Evolutionary conservation across 1,140 invertebrate genomes (phyloP).

Genomic region (Halyomorpha halys): DNA sequence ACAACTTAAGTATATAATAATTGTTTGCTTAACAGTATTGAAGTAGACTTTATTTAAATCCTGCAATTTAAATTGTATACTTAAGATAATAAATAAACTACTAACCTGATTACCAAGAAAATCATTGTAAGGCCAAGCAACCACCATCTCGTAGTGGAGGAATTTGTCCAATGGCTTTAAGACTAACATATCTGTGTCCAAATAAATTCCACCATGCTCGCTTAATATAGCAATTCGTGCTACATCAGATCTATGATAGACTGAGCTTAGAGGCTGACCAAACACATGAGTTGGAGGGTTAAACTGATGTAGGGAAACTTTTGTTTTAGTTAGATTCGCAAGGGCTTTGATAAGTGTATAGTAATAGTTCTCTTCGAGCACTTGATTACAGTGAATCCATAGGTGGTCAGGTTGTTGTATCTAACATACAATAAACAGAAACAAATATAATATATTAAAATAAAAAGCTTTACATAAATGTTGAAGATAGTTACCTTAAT

Average conservation of each 20-base stretch:
- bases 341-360: constrained; percentile 29
- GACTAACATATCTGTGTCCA: constrained; percentile 38
- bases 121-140: constrained; percentile 36
- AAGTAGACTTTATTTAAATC: no score
- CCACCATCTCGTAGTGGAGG: constrained; percentile 35
- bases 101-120: constrained; percentile 34
- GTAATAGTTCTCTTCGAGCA: constrained; percentile 30
- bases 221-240: constrained; percentile 35
- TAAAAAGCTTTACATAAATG: not conserved
- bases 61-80: no score
- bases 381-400: constrained; percentile 31
- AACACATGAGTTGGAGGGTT: constrained; percentile 32
- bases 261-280: constrained; percentile 33
- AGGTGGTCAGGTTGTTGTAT: constrained; percentile 31
- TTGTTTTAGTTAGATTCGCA: constrained; percentile 21
- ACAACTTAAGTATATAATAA: no score
- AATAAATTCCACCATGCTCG: constrained; percentile 37
- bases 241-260: constrained; percentile 37
- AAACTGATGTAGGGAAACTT: constrained; percentile 25
- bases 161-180: constrained; percentile 36
- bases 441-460: not conserved
- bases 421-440: constrained; percentile 21
- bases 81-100: not conserved
- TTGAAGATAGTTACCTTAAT: constrained; percentile 29
- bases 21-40: no score